Evolutionary conservation across 2,113 vertebrate species (phyloP).

Genomic region (Melospiza melodia): DNA sequence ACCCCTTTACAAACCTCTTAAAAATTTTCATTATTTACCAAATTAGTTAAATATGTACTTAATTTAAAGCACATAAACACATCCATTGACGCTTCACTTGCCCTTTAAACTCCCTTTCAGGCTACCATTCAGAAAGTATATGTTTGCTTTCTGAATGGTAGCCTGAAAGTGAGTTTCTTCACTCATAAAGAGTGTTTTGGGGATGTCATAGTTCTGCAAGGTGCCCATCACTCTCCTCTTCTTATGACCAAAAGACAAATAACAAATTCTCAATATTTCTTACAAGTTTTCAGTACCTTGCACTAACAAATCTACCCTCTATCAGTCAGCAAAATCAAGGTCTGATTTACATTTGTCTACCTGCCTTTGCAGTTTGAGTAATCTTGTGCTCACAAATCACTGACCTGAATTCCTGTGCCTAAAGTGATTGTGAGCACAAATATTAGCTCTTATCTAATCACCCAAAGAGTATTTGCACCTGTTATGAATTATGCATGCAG

Average conservation of each 20-base stretch:
- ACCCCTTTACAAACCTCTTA: background rate
- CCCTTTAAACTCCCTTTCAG: background rate
- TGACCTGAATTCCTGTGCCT: conserved; percentile 29
- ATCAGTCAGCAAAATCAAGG: background rate
- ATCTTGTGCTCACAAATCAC: conserved; percentile 18
- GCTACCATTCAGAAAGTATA: no score
- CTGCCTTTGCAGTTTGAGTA: background rate
- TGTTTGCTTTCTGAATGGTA: background rate
- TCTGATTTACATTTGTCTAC: background rate
- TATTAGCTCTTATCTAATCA: conserved; percentile 52
- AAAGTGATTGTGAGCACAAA: conserved; percentile 39
- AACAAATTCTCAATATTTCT: background rate
- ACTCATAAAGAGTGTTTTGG: background rate
- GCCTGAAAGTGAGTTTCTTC: background rate
- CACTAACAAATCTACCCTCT: background rate
- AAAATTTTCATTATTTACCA: background rate
- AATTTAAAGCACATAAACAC: background rate
- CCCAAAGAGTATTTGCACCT: conserved; percentile 44
- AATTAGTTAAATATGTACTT: background rate
- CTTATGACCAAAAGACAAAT: background rate
- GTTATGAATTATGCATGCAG: conserved; percentile 32
- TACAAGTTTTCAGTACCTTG: background rate
- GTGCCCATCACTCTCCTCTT: background rate
- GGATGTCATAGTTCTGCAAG: background rate
- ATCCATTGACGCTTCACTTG: background rate